Percentiles rank a stretch among this genome's conserved stretches.
These are phyloP conservation scores for Zhuqinia jingwanae DNA, from an alignment of 2,888 invertebrate genomes.

Conservation along the genomic window DNA sequence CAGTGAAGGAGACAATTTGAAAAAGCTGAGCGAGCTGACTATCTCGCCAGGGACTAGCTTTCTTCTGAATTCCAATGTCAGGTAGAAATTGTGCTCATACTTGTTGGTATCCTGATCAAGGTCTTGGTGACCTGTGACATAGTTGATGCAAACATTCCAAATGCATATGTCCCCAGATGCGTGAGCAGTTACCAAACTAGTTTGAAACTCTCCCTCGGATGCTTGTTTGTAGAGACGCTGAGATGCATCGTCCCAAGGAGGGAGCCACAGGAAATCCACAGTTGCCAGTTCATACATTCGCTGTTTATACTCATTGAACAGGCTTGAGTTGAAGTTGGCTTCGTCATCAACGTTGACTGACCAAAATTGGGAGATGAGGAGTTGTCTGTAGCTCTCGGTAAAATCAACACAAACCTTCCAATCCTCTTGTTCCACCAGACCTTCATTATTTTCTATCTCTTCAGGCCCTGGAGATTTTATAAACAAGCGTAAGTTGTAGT, in stretches of 20 bases:
- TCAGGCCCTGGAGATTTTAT: conserved; percentile 13
- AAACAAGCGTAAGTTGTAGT: conserved; percentile 39
- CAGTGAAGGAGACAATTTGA: conserved; percentile 39
- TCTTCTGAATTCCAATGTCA: conserved; percentile 47
- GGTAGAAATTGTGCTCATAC: conserved; percentile 34
- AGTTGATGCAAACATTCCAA: conserved; percentile 58
- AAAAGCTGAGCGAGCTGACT: conserved; percentile 14
- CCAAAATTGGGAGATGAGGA: conserved; percentile 61
- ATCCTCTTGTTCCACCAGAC: conserved; percentile 36
- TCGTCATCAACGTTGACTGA: conserved; percentile 25
- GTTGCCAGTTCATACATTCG: conserved; percentile 67
- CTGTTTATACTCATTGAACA: conserved; percentile 48
- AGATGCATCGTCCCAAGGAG: conserved; percentile 40
- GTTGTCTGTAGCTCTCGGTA: conserved; percentile 60
- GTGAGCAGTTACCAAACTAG: conserved; percentile 58
- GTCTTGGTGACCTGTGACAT: neutral
- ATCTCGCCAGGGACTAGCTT: conserved; percentile 46
- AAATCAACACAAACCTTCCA: conserved; percentile 63
- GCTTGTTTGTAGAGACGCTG: neutral
- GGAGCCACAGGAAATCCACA: conserved; percentile 66
- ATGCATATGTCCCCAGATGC: conserved; percentile 68
- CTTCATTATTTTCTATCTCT: conserved; percentile 2
- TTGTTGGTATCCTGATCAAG: neutral
- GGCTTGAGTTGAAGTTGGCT: neutral
- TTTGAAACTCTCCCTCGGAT: conserved; percentile 18